Percentiles rank a stretch among this genome's conserved stretches.
Conservation (phyloP, 2,113 vertebrate genomes). For the Rallus limicola region DNA sequence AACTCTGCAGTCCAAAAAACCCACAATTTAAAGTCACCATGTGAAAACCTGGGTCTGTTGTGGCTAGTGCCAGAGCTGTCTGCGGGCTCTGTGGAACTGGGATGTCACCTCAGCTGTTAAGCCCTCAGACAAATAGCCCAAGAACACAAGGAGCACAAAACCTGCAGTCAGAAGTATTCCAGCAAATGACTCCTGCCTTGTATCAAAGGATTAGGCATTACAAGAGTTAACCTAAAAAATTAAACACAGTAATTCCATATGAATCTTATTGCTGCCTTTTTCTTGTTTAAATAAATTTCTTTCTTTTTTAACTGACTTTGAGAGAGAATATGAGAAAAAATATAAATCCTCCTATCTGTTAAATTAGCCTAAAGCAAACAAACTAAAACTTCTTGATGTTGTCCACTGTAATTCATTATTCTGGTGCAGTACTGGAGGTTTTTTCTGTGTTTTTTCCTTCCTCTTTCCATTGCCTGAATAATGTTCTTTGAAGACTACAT, state of each 20-base stretch:
- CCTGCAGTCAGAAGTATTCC: neutral
- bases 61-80: neutral
- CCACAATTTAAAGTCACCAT: neutral
- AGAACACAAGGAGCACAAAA: neutral
- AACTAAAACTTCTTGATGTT: neutral
- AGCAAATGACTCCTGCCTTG: neutral
- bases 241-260: neutral
- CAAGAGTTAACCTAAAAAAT: neutral
- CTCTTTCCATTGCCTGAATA: constrained; percentile 42
- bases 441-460: neutral
- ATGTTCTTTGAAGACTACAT: constrained; percentile 69
- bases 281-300: constrained; percentile 6
- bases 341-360: neutral
- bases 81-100: neutral
- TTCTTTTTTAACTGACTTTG: constrained; percentile 18
- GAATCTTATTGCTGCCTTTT: neutral
- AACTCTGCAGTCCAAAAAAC: neutral
- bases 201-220: neutral
- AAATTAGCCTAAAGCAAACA: constrained; percentile 57
- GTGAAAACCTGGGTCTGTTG: neutral
- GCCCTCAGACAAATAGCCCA: neutral
- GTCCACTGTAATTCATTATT: constrained; percentile 25
- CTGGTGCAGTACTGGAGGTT: neutral
- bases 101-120: neutral
- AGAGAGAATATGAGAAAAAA: neutral